Evolutionary conservation across 2,888 invertebrate species (phyloP).

Genomic region (Chorisops tibialis): DNA sequence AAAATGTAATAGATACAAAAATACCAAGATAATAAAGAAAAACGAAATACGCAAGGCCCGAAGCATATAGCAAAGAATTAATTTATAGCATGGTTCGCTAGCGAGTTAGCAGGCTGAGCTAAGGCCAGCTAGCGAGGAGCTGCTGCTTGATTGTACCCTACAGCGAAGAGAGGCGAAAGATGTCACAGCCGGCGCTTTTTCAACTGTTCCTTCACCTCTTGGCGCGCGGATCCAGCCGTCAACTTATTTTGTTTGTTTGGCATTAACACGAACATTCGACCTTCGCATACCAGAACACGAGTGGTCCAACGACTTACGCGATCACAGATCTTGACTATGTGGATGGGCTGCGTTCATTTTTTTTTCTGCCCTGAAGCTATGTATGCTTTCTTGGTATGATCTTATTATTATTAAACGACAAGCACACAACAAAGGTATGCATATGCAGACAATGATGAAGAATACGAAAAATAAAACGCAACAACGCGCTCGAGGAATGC

Average conservation of each 20-base stretch:
- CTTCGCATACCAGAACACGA: constrained; percentile 50
- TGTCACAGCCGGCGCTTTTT: constrained; percentile 16
- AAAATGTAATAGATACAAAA: too few relatives aligned
- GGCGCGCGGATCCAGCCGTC: constrained; percentile 3
- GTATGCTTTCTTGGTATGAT: constrained; percentile 11
- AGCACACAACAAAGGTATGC: not conserved
- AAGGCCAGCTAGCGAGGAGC: constrained; percentile 11
- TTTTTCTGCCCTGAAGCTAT: not conserved
- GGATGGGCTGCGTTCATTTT: not conserved
- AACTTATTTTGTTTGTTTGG: constrained; percentile 37
- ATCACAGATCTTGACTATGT: constrained; percentile 7
- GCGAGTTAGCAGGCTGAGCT: too few relatives aligned
- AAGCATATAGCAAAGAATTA: too few relatives aligned
- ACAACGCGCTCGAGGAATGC: constrained; percentile 6
- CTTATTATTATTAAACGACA: constrained; percentile 19
- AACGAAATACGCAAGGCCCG: too few relatives aligned
- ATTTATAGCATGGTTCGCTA: too few relatives aligned
- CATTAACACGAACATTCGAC: constrained; percentile 52
- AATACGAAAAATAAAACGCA: constrained; percentile 4
- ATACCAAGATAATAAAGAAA: too few relatives aligned
- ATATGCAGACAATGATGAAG: not conserved
- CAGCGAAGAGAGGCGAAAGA: constrained; percentile 21
- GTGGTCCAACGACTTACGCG: constrained; percentile 12
- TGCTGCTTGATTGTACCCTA: constrained; percentile 33
- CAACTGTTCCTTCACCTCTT: constrained; percentile 15